Conservation (phyloP, 1,140 invertebrate genomes). For the Ceratitis capitata region DNA sequence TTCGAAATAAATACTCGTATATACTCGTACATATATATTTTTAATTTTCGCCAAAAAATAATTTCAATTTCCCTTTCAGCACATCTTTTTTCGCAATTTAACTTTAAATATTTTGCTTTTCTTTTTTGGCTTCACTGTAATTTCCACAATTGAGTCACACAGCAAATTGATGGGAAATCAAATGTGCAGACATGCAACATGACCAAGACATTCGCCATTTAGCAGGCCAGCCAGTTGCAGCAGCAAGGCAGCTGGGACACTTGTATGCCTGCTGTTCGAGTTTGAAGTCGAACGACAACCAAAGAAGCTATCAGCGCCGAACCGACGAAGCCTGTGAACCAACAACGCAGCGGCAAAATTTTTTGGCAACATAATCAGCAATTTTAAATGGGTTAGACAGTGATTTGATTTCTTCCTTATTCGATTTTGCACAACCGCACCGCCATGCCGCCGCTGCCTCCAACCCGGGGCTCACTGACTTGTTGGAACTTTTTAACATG, state of each 20-base stretch:
- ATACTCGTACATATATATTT: background rate
- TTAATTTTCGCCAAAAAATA: too few species aligned
- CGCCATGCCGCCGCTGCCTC: background rate
- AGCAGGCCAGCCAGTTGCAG: background rate
- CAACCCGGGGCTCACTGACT: too few species aligned
- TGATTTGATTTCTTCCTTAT: conserved; percentile 30
- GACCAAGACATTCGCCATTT: conserved; percentile 35
- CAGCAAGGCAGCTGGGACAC: too few species aligned
- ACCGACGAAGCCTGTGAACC: background rate
- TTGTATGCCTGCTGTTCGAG: background rate
- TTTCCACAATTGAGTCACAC: conserved; percentile 23
- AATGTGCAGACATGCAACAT: conserved; percentile 25
- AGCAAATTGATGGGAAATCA: conserved; percentile 12
- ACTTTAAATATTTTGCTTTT: too few species aligned
- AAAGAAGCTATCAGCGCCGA: too few species aligned
- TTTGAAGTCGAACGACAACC: background rate
- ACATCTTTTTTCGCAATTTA: too few species aligned
- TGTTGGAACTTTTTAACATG: too few species aligned
- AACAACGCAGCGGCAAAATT: background rate
- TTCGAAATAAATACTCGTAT: background rate
- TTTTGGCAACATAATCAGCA: background rate
- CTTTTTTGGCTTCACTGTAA: conserved; percentile 12
- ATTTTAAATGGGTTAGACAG: conserved; percentile 34
- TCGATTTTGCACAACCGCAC: background rate
- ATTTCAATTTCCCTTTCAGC: background rate